phyloP scores from a whole-genome alignment of 2,113 vertebrate genomes.

The Ramphastos sulfuratus region DNA sequence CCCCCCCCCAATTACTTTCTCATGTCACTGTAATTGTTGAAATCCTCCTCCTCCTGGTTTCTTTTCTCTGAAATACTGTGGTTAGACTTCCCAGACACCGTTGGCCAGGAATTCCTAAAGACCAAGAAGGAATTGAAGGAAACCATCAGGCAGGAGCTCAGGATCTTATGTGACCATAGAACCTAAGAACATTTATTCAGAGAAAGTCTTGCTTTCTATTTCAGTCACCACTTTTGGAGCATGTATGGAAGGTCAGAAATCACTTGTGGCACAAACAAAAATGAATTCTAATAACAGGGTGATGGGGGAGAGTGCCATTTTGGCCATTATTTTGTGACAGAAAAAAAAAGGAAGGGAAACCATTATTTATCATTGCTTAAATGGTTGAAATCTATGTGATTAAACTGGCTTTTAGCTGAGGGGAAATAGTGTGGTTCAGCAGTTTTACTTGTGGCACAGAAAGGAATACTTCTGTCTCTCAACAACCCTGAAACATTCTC shows the following conservation, averaged over 20 bases:
- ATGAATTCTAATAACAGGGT: not conserved
- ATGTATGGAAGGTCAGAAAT: not conserved
- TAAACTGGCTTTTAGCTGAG: not conserved
- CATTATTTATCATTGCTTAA: not conserved
- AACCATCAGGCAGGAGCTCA: not conserved
- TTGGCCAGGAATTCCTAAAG: not conserved
- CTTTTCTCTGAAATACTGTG: not conserved
- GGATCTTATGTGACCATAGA: not conserved
- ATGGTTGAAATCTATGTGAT: not conserved
- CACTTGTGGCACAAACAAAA: not conserved
- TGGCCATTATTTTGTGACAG: not conserved
- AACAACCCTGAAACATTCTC: not conserved
- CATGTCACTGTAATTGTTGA: not conserved
- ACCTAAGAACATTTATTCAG: not conserved
- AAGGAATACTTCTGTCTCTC: not conserved
- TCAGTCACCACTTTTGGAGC: not conserved
- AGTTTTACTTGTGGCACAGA: not conserved
- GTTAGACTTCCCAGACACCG: not conserved
- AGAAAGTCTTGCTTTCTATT: not conserved
- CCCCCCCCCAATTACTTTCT: not conserved
- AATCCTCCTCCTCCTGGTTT: not conserved
- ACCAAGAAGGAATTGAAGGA: not conserved
- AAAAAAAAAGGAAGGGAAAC: not conserved
- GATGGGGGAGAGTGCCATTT: not conserved
- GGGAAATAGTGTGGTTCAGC: not conserved